Evolutionary conservation across 2,113 vertebrate species (phyloP).

Genomic region (Sinocyclocheilus anophthalmus): DNA sequence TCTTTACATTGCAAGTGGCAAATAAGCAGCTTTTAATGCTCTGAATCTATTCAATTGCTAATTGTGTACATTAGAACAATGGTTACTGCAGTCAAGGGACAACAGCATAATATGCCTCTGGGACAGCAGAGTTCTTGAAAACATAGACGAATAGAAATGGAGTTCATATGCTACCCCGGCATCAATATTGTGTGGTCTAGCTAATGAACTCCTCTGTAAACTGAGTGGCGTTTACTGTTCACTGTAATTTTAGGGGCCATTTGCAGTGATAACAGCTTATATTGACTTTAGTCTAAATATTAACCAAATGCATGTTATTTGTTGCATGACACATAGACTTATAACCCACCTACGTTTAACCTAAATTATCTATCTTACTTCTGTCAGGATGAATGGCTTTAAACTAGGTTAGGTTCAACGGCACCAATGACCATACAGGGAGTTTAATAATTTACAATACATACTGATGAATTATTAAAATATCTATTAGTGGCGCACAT

Average conservation of each 20-base stretch:
- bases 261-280: slow-evolving; percentile 4
- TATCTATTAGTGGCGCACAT: slow-evolving; percentile 47
- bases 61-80: slow-evolving; percentile 78
- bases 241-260: slow-evolving; percentile 1
- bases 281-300: slow-evolving; percentile 18
- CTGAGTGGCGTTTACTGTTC: slow-evolving; percentile 20
- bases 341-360: neutral
- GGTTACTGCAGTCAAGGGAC: slow-evolving; percentile 71
- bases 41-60: slow-evolving; percentile 79
- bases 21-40: slow-evolving; percentile 80
- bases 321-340: neutral
- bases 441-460: slow-evolving; percentile 50
- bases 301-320: neutral
- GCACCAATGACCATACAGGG: slow-evolving; percentile 38
- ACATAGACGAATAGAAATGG: slow-evolving; percentile 67
- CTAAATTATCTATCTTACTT: slow-evolving; percentile 3
- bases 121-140: slow-evolving; percentile 70
- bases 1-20: slow-evolving; percentile 76
- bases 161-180: slow-evolving; percentile 37
- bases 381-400: slow-evolving; percentile 25
- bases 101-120: slow-evolving; percentile 74
- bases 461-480: slow-evolving; percentile 56
- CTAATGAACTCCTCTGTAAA: slow-evolving; percentile 54
- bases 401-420: slow-evolving; percentile 37
- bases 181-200: slow-evolving; percentile 28